Base-by-base conservation (phyloP, 2,888 invertebrate species). In the Lordiphosa andalusiaca region DNA sequence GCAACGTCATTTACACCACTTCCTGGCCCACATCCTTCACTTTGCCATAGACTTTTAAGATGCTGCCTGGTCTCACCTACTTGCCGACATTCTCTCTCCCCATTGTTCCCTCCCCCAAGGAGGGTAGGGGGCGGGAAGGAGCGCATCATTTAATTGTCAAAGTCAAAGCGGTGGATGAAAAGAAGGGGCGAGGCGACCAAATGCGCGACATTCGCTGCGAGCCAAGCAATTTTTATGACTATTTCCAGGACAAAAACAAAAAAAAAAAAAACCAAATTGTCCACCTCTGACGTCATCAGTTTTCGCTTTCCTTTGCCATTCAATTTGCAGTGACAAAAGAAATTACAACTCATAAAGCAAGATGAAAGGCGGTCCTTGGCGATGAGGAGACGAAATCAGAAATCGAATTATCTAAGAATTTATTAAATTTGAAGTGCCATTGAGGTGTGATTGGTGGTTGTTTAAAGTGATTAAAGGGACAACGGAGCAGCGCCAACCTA, bases 91-190 rank as follows among this genome's bases (percentile, higher is more conserved):
- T 13, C 16, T 44, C 16, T 19, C 9, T 12, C 23, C 9, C 16
- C 23, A 19, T 47, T 48, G 44, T 53, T 68, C 51, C 53, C 57
- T 62, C 52, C 50, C 3, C 3, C 68, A 48, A 63, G 64, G 72
- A 3, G 30, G 30, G 30, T 0, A 0, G 30, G 9, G 30, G 7
- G 30, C 6, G n/a, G 30, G 30, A 7, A 9, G 30, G 9, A 9
- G 67, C 69, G 67, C 63, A 73, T 64, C 76, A 76, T 76, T 82
- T 84, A 84, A 84, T 84, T 84, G 80, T 76, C 76, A 82, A 69
- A 73, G 68, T 67, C 63, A 53, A 54, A 60, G 19, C 44, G 41
- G 39, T 21, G 60, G 63, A 23, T 38, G 33, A 48, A 16, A 33
- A 40, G 30, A 39, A 25, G 38, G 23, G 16, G 16, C 16, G 16